Evolutionary conservation across 2,113 vertebrate genomes (phyloP), one percentile per base, ranked within the genome.

Genomic region (Seriola quinqueradiata): DNA sequence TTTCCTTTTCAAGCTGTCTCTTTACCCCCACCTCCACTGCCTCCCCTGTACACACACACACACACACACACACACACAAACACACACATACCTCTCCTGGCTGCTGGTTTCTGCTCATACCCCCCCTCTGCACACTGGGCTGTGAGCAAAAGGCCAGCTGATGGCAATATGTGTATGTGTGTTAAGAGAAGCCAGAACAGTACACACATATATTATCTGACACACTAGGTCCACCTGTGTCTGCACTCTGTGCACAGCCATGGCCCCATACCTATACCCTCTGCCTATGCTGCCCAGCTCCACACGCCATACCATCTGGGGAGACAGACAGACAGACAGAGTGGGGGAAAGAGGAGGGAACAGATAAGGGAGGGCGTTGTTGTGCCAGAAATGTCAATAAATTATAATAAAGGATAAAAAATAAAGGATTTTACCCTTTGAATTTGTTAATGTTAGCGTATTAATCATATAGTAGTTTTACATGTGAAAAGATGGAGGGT

Each of bases 1-100:
- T 85, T 87, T 88, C 17, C 58, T 84, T 90, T 90, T 91, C 87
- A 87, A 90, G 81, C 90, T 90, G 90, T 88, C 83, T 87, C 67
- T 83, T 75, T 77, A 84, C 82, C 79, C 83, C 83, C 70, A 85
- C 46, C 85, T 77, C 75, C 48, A 36, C 63, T 38, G 54, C 64
- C 46, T 40, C 70, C 52, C 54, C 64, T 21, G 25, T 38, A 66
- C 61, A 63, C 38, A 57, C 61, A 70, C 57, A 40, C 75, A 66
- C 79, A 70, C 50, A 72, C 63, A 55, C 58, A 63, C 70, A 68
- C 58, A 66, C 78, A 73, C 83, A 84, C 58, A 55, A 50, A 63
- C 70, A 68, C 58, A 66, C 78, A 73, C 83, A 84, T 68, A 82
- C 77, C 75, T 82, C 78, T 40, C 59, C 59, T 75, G 70, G 72